Conservation (phyloP, 2,797 vertebrate genomes). For the Premnoplex brunnescens region DNA sequence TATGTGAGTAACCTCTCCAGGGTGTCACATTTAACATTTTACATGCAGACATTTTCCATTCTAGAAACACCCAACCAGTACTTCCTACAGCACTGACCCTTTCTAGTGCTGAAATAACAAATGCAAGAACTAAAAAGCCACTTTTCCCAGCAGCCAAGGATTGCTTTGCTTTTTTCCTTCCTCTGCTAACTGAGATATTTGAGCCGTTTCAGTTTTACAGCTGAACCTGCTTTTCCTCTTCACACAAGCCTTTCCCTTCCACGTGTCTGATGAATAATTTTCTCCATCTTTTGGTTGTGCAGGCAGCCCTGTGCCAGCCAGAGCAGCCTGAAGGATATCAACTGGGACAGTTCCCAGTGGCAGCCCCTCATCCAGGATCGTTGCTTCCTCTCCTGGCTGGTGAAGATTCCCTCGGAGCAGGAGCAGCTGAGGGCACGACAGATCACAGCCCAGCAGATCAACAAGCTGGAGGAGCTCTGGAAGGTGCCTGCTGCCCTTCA, state of each 20-base stretch:
- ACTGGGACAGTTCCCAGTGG: conserved; percentile 99
- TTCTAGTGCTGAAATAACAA: not conserved
- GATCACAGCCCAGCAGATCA: conserved; percentile 98
- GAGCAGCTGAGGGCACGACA: conserved; percentile 95
- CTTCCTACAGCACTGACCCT: accelerated
- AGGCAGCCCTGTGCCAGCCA: conserved; percentile 99
- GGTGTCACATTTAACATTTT: not conserved
- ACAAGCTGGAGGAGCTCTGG: conserved; percentile 98
- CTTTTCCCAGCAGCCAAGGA: not conserved
- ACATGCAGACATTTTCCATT: not conserved
- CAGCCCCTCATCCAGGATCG: conserved; percentile 98
- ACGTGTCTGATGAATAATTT: not conserved
- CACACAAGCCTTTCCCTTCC: not conserved
- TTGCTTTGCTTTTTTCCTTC: not conserved
- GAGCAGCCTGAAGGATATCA: conserved; percentile 99
- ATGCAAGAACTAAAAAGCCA: not conserved
- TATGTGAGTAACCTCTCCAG: not conserved
- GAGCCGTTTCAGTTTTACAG: not conserved
- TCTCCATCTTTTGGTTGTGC: not conserved
- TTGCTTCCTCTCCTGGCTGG: conserved; percentile 97
- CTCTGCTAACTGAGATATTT: not conserved
- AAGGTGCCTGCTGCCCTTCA: conserved; percentile 80
- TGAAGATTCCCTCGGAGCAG: conserved; percentile 98
- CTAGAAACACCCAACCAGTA: not conserved
- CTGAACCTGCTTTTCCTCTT: no score